Conservation (phyloP, 2,888 invertebrate genomes). For the Iselma pallidipennis region DNA sequence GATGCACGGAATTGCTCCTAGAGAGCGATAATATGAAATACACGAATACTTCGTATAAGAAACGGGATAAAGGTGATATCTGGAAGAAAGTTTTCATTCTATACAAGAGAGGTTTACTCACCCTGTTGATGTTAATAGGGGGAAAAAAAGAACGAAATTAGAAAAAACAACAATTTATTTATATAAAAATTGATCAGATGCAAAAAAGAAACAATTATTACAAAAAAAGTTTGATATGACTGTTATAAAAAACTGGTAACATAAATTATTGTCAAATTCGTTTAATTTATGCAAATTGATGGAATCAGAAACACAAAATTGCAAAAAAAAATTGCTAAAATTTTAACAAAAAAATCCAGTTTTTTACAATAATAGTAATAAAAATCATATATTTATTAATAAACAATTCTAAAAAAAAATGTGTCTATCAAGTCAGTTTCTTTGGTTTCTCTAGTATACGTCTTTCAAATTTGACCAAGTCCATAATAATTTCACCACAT, state of each 20-base stretch:
- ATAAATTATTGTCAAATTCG: neutral
- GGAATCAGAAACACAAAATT: neutral
- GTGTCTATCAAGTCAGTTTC: neutral
- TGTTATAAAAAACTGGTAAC: neutral
- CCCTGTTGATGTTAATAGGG: too few relatives aligned
- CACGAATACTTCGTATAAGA: too few relatives aligned
- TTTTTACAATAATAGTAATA: too few relatives aligned
- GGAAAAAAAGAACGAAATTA: neutral
- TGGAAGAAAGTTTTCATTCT: too few relatives aligned
- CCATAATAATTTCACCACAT: neutral
- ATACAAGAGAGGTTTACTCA: too few relatives aligned
- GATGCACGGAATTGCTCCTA: too few relatives aligned
- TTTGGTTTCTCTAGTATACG: neutral
- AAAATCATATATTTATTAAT: too few relatives aligned
- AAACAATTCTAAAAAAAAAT: neutral
- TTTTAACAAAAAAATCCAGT: too few relatives aligned
- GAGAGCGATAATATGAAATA: too few relatives aligned
- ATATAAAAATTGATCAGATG: neutral
- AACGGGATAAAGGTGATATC: too few relatives aligned
- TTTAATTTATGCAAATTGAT: neutral
- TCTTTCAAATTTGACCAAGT: neutral
- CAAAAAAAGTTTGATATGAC: too few relatives aligned
- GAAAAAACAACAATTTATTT: slow-evolving; percentile 2
- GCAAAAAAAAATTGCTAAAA: too few relatives aligned
- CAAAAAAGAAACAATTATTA: neutral